phyloP scores from a whole-genome alignment of 2,113 vertebrate species.

The Osmerus mordax region DNA sequence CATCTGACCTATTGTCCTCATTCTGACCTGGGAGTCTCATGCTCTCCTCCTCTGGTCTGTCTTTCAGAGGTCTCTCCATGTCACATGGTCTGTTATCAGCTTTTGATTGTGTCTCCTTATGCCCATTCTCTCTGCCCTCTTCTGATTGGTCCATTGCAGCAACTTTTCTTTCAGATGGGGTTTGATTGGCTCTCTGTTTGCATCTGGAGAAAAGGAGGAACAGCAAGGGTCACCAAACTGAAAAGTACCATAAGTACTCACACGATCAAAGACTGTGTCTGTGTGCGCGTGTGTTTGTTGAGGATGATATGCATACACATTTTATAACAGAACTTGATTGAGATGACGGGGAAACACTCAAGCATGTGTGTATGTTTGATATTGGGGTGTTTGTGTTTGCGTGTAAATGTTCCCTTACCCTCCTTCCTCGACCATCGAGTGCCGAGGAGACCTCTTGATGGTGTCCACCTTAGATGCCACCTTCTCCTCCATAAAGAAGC shows the following conservation, averaged over 20 bases:
- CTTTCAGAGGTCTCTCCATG: slow-evolving; percentile 4
- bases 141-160: slow-evolving; percentile 8
- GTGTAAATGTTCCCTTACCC: no score
- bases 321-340: no score
- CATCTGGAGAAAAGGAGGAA: slow-evolving; percentile 58
- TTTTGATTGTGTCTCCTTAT: neutral
- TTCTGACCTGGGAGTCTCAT: neutral
- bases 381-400: neutral
- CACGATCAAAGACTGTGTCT: neutral
- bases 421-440: slow-evolving; percentile 21
- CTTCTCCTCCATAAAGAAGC: slow-evolving; percentile 57
- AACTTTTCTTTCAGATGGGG: slow-evolving; percentile 19
- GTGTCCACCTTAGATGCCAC: slow-evolving; percentile 54
- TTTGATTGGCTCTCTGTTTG: slow-evolving; percentile 53
- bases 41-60: slow-evolving; percentile 10
- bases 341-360: no score
- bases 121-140: neutral
- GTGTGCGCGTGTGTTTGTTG: slow-evolving; percentile 1
- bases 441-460: slow-evolving; percentile 62
- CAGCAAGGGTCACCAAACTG: slow-evolving; percentile 15
- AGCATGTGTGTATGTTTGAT: neutral
- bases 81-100: no score
- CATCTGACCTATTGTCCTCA: slow-evolving; percentile 34
- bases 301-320: no score
- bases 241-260: slow-evolving; percentile 26